Conservation (phyloP, 2,113 vertebrate species). For the Mus spicilegus region DNA sequence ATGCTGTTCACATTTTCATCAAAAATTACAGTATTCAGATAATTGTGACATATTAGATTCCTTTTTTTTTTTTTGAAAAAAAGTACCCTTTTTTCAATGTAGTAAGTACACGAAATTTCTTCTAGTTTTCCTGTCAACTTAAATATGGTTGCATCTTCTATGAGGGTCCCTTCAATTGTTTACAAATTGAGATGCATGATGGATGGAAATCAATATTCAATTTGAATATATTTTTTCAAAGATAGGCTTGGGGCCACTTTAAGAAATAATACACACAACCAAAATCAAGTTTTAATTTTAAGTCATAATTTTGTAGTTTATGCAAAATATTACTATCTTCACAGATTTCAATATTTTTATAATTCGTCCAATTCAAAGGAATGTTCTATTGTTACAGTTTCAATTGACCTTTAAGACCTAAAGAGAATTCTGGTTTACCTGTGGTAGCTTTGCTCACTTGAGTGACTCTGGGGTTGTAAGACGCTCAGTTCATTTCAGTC, state of each 20-base stretch:
- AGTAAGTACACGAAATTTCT: neutral
- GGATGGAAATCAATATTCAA: neutral
- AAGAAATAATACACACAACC: neutral
- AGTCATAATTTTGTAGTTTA: conserved; percentile 12
- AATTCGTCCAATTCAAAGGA: conserved; percentile 59
- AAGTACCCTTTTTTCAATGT: neutral
- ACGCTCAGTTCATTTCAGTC: conserved; percentile 81
- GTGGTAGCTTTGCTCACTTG: conserved; percentile 76
- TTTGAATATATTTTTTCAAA: neutral
- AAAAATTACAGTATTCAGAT: conserved; percentile 24
- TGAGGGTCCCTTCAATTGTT: neutral
- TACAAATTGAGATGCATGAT: neutral
- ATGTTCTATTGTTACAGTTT: conserved; percentile 46
- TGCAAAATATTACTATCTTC: neutral
- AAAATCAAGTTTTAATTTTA: conserved; percentile 30
- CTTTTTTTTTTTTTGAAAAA: neutral
- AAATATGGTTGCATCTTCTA: neutral
- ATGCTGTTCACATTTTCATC: neutral
- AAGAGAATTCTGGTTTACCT: conserved; percentile 74
- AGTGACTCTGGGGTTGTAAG: conserved; percentile 48
- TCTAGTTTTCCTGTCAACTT: neutral
- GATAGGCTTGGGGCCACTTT: neutral
- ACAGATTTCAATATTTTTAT: neutral
- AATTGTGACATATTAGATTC: neutral
- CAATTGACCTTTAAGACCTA: conserved; percentile 81